Evolutionary conservation across 2,113 vertebrate species (phyloP).

Genomic region (Scopus umbretta): DNA sequence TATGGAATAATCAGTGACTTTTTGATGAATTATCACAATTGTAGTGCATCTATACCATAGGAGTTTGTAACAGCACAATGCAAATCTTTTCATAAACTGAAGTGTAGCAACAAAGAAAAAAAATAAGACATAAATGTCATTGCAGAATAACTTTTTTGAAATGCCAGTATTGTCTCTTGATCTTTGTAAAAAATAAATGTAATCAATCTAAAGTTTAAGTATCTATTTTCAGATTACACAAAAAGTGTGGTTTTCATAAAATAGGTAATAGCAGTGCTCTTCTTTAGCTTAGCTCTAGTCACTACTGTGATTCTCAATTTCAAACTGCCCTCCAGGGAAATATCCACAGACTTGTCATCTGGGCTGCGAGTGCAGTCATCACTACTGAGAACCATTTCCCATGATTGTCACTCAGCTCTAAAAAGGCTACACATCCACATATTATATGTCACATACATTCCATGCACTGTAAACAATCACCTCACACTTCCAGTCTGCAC

Average conservation of each 20-base stretch:
- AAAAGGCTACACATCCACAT: background rate
- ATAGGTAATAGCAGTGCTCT: background rate
- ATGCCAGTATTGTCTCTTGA: background rate
- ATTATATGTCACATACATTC: background rate
- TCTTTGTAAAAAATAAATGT: background rate
- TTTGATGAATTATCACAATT: background rate
- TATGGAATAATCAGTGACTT: background rate
- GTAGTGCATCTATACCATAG: background rate
- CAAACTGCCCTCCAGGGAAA: conserved; percentile 8
- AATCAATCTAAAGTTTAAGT: background rate
- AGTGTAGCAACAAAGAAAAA: background rate
- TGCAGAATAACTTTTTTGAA: background rate
- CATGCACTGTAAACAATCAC: background rate
- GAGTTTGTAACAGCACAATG: background rate
- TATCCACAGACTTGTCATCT: background rate
- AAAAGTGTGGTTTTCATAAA: background rate
- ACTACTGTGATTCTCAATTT: conserved; percentile 2
- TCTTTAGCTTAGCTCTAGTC: background rate
- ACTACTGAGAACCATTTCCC: background rate
- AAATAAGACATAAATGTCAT: fast-evolving
- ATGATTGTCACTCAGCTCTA: background rate
- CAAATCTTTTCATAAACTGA: background rate
- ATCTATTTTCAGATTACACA: background rate
- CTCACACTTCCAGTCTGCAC: background rate
- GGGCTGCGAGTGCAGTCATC: background rate